A percentile compares a stretch with the other conserved stretches of the same genome.
These are phyloP conservation scores for Maniola hyperantus DNA, from an alignment of 2,888 invertebrate species.

Conservation along the genomic window DNA sequence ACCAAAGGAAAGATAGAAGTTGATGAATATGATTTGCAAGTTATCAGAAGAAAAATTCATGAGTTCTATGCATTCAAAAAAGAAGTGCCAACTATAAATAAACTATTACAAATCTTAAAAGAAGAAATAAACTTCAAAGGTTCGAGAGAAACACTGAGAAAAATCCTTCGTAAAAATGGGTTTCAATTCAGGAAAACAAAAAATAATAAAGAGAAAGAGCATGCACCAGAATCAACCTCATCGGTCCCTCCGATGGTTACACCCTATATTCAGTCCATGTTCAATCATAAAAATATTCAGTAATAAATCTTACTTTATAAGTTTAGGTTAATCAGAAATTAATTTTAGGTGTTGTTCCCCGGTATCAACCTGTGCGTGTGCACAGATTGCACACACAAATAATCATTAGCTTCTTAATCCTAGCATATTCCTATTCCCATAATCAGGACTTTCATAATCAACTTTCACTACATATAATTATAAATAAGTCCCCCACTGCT, in stretches of 20 bases:
- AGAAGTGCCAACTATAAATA: constrained; percentile 76
- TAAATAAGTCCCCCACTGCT: no score
- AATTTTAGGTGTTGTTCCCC: background rate
- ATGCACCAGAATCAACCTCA: constrained; percentile 56
- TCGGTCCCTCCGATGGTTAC: constrained; percentile 69
- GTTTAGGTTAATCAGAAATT: background rate
- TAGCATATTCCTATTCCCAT: background rate
- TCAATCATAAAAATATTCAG: constrained; percentile 73
- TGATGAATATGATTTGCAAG: constrained; percentile 73
- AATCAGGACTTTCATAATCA: no score
- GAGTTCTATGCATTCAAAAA: constrained; percentile 77
- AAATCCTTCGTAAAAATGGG: constrained; percentile 74
- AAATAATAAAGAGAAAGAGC: constrained; percentile 72
- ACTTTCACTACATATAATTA: no score
- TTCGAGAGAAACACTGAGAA: constrained; percentile 70
- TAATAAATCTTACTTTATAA: constrained; percentile 46
- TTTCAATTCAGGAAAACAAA: constrained; percentile 77
- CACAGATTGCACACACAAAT: no score
- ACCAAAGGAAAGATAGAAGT: constrained; percentile 77
- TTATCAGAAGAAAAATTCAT: constrained; percentile 73
- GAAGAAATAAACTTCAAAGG: constrained; percentile 77
- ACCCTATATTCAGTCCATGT: constrained; percentile 73
- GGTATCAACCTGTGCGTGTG: background rate
- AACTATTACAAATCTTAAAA: constrained; percentile 70
- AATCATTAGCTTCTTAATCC: background rate